These are phyloP conservation scores for Pica pica DNA, from an alignment of 2,113 vertebrate genomes.

Conservation along the genomic window DNA sequence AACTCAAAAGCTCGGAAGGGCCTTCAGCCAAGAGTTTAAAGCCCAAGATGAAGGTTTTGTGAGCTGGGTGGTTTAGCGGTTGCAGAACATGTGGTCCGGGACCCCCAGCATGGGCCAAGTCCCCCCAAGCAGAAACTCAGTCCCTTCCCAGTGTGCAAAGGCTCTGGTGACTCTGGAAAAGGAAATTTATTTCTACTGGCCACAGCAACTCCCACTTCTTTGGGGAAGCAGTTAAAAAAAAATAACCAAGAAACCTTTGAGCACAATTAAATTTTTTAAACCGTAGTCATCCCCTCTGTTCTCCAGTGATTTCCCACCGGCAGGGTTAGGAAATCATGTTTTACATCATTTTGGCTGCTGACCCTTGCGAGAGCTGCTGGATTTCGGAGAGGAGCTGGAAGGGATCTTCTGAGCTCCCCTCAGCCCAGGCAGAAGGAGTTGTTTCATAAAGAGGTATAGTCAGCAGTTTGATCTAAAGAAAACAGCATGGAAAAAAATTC, in stretches of 20 bases:
- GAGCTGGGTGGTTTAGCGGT: neutral
- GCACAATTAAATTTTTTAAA: neutral
- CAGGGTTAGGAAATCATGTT: neutral
- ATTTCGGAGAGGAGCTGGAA: neutral
- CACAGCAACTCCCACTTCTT: neutral
- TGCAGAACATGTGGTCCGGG: accelerated
- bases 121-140: neutral
- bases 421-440: neutral
- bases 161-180: neutral
- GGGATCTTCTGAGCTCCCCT: slow-evolving; percentile 16
- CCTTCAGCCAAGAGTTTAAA: neutral
- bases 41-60: neutral
- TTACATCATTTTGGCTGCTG: slow-evolving; percentile 5
- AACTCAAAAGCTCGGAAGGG: neutral
- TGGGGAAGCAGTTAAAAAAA: neutral
- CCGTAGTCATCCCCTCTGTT: neutral
- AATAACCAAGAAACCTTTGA: neutral
- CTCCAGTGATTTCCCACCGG: slow-evolving; percentile 17
- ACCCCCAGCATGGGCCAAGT: neutral
- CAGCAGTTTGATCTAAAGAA: neutral
- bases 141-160: neutral
- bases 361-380: neutral
- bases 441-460: neutral
- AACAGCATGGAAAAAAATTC: neutral
- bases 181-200: neutral